phyloP scores from a whole-genome alignment of 2,888 invertebrate species.

The Eupithecia subumbrata region DNA sequence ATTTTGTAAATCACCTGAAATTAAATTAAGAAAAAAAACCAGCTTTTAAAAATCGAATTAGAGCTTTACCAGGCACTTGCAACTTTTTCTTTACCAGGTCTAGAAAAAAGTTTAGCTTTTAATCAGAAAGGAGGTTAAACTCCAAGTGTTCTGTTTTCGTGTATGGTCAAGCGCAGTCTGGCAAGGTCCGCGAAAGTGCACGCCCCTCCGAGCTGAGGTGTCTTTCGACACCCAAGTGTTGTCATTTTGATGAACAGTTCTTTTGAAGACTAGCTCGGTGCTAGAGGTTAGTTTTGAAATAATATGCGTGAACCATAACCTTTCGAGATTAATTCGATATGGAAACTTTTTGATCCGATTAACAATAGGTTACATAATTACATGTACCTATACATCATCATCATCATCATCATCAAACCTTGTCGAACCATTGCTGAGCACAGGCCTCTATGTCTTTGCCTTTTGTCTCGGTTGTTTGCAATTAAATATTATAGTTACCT shows the following conservation, averaged over 20 bases:
- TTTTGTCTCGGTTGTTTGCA: neutral
- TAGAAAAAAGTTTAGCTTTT: constrained; percentile 13
- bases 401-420: neutral
- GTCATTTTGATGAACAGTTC: constrained; percentile 47
- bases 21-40: neutral
- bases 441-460: neutral
- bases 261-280: constrained; percentile 39
- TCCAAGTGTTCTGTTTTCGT: constrained; percentile 36
- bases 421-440: neutral
- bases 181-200: constrained; percentile 62
- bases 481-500: too few species aligned
- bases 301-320: constrained; percentile 32
- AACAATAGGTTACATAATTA: neutral
- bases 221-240: constrained; percentile 52
- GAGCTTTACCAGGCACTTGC: neutral
- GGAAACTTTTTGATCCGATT: constrained; percentile 9
- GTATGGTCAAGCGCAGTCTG: constrained; percentile 53
- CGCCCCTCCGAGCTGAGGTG: constrained; percentile 58
- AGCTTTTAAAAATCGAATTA: constrained; percentile 19
- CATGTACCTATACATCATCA: neutral
- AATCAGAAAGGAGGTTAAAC: constrained; percentile 23
- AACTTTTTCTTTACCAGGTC: constrained; percentile 12
- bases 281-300: constrained; percentile 39
- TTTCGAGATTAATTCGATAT: constrained; percentile 14
- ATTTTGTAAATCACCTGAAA: constrained; percentile 46